phyloP scores from a whole-genome alignment of 1,140 invertebrate species.

The Drosophila simulans region DNA sequence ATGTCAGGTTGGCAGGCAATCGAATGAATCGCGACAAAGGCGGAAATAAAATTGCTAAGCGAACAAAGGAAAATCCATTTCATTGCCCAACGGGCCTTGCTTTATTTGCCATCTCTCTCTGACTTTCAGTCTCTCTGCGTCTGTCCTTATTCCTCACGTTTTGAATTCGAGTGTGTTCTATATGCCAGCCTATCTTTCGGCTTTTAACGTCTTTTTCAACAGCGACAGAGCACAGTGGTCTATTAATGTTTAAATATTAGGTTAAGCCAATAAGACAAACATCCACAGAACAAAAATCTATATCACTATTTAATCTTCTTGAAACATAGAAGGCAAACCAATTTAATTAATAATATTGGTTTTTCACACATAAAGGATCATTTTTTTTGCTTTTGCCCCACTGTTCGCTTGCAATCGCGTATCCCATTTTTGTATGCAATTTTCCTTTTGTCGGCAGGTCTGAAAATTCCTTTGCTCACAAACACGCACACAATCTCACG shows the following conservation, averaged over 20 bases:
- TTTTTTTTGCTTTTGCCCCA: constrained; percentile 10
- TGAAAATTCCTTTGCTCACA: constrained; percentile 48
- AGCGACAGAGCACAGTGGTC: constrained; percentile 46
- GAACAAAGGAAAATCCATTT: constrained; percentile 66
- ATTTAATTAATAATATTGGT: too few relatives aligned
- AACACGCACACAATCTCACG: neutral
- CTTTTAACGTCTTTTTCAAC: constrained; percentile 63
- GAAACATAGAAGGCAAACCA: neutral
- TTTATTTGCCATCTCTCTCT: constrained; percentile 21
- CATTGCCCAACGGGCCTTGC: constrained; percentile 33
- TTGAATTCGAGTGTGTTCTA: constrained; percentile 6
- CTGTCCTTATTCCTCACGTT: neutral
- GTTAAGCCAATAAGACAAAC: too few relatives aligned
- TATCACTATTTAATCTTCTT: neutral
- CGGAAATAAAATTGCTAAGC: constrained; percentile 79
- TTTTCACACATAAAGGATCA: too few relatives aligned
- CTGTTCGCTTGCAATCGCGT: constrained; percentile 37
- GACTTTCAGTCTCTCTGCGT: neutral
- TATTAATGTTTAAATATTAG: too few relatives aligned
- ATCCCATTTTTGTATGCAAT: constrained; percentile 57
- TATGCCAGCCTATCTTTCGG: constrained; percentile 61
- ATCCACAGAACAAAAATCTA: neutral
- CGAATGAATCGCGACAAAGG: constrained; percentile 79
- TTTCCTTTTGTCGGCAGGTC: constrained; percentile 41
- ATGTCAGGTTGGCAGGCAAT: constrained; percentile 73